Conservation (phyloP, 2,888 invertebrate species). For the Zaprionus obscuricornis region DNA sequence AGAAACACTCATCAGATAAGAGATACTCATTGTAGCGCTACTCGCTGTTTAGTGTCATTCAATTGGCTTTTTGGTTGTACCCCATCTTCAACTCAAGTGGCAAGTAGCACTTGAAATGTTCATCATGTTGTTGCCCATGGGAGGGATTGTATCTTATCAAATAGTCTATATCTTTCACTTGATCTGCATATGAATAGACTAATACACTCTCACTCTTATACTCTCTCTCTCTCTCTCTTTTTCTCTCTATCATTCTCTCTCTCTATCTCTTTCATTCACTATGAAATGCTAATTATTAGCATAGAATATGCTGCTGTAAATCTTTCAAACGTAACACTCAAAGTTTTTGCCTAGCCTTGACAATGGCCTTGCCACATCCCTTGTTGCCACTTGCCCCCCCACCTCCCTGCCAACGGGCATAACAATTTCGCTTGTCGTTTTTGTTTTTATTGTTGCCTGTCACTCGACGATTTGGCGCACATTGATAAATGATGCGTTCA, state of each 20-base stretch:
- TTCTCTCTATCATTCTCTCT: neutral
- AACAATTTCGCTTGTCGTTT: conserved; percentile 30
- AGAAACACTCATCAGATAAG: no score
- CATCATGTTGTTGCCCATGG: neutral
- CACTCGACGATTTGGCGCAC: conserved; percentile 54
- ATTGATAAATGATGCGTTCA: conserved; percentile 55
- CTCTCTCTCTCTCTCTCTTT: neutral
- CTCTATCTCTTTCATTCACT: neutral
- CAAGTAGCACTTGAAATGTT: neutral
- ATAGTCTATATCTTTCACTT: conserved; percentile 42
- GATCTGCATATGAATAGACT: conserved; percentile 32
- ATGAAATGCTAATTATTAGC: neutral
- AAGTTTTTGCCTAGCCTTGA: neutral
- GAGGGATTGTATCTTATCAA: neutral
- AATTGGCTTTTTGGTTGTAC: no score
- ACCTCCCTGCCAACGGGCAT: neutral
- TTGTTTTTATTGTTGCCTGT: conserved; percentile 71
- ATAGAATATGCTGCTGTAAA: neutral
- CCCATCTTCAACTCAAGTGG: no score
- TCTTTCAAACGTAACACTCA: neutral
- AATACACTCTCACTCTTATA: neutral
- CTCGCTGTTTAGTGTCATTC: no score
- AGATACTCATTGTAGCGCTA: no score
- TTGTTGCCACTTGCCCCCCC: neutral
- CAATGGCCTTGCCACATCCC: neutral